Conservation (phyloP, 2,888 invertebrate genomes). For the Pilophorus perplexus region DNA sequence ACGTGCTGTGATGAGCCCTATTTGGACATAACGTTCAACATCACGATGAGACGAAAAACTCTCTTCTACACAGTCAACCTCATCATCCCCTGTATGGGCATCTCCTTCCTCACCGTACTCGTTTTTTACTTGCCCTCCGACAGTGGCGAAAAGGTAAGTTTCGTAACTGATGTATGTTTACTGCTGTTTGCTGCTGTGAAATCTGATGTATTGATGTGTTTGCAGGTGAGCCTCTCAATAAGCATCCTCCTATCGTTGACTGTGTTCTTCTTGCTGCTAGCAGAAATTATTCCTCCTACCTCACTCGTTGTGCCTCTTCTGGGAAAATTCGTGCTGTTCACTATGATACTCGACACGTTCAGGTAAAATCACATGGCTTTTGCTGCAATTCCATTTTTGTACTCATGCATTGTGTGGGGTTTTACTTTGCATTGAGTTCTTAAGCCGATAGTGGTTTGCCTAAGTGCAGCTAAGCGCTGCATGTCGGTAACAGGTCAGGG, state of each 20-base stretch:
- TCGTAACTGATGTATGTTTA: background rate
- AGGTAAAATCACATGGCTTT: constrained; percentile 60
- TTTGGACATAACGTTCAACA: constrained; percentile 95
- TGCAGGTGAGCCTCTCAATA: constrained; percentile 87
- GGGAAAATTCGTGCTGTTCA: constrained; percentile 92
- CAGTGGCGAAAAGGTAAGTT: constrained; percentile 91
- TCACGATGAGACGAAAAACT: constrained; percentile 93
- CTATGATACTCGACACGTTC: constrained; percentile 93
- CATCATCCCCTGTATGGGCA: constrained; percentile 95
- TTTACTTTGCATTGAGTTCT: too few relatives aligned
- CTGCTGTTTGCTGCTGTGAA: background rate
- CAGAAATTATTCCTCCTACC: constrained; percentile 86
- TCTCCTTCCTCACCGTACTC: constrained; percentile 93
- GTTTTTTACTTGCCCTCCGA: constrained; percentile 97
- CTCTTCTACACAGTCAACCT: constrained; percentile 96
- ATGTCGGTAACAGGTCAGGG: too few relatives aligned
- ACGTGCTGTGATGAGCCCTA: constrained; percentile 97
- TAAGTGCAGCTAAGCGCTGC: too few relatives aligned
- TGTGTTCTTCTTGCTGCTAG: constrained; percentile 91
- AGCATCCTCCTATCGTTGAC: constrained; percentile 91
- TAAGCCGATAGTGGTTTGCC: too few relatives aligned
- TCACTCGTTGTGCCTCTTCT: constrained; percentile 89
- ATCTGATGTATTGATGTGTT: background rate
- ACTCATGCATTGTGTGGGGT: background rate
- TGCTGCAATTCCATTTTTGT: background rate